These are phyloP conservation scores for Drosophila mimica DNA, from an alignment of 2,888 invertebrate species.

Conservation along the genomic window DNA sequence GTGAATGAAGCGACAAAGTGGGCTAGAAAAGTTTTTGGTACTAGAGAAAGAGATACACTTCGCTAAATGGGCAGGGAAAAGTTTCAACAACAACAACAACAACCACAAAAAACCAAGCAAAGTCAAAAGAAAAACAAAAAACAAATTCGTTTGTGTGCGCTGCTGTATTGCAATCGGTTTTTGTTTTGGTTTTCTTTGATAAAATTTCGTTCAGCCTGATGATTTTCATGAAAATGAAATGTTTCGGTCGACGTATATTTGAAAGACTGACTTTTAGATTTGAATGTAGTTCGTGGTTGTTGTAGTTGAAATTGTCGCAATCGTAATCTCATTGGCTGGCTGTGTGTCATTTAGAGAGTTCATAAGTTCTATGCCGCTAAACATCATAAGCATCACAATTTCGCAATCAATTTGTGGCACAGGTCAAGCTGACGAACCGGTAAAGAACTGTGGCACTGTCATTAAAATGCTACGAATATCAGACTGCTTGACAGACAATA, in stretches of 20 bases:
- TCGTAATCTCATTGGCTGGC: slow-evolving; percentile 8
- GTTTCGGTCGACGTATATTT: slow-evolving; percentile 67
- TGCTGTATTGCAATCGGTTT: slow-evolving; percentile 60
- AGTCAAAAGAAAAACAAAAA: slow-evolving; percentile 63
- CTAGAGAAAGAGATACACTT: slow-evolving; percentile 39
- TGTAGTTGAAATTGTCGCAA: slow-evolving; percentile 41
- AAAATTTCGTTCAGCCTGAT: slow-evolving; percentile 74
- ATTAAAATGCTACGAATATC: slow-evolving; percentile 61
- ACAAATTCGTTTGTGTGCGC: slow-evolving; percentile 42
- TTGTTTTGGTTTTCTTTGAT: slow-evolving; percentile 68
- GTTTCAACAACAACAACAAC: slow-evolving; percentile 39
- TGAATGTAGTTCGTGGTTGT: slow-evolving; percentile 29
- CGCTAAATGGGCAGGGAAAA: slow-evolving; percentile 54
- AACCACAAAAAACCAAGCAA: slow-evolving; percentile 36
- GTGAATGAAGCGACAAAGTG: neutral
- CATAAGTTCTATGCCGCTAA: slow-evolving; percentile 70
- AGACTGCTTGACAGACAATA: slow-evolving; percentile 6
- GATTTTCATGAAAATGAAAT: slow-evolving; percentile 77
- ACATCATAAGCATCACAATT: slow-evolving; percentile 70
- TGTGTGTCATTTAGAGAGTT: slow-evolving; percentile 17
- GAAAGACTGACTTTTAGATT: slow-evolving; percentile 58
- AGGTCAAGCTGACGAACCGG: slow-evolving; percentile 72
- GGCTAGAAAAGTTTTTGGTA: neutral
- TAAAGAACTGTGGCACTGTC: slow-evolving; percentile 69
- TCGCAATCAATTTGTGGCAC: slow-evolving; percentile 76